Evolutionary conservation across 2,888 invertebrate genomes (phyloP).

Genomic region (Coenonympha arcania): DNA sequence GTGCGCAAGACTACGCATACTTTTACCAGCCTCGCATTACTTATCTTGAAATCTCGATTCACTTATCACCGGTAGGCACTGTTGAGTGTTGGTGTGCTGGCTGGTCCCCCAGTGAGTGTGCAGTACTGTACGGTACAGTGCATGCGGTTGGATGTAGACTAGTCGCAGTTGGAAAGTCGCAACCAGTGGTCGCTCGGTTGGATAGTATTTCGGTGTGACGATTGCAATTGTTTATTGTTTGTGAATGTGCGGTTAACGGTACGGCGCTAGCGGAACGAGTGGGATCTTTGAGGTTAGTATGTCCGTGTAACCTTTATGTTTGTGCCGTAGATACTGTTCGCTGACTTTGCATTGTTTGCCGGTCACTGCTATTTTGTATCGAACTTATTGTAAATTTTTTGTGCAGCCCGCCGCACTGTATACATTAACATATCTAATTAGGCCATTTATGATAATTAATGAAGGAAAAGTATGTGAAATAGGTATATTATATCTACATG

Average conservation of each 20-base stretch:
- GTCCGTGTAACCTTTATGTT: conserved; percentile 10
- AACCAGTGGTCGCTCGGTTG: conserved; percentile 51
- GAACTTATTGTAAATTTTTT: no score
- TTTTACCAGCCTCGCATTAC: conserved; percentile 55
- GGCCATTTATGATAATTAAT: no score
- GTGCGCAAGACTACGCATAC: conserved; percentile 37
- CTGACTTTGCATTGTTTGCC: conserved; percentile 12
- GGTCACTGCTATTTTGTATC: background rate
- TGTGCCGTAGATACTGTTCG: background rate
- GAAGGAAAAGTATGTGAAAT: no score
- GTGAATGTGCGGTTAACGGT: conserved; percentile 27
- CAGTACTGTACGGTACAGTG: conserved; percentile 26
- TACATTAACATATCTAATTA: no score
- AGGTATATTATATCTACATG: no score
- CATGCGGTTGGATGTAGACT: no score
- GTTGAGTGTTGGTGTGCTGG: background rate
- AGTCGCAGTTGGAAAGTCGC: conserved; percentile 43
- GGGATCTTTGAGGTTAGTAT: conserved; percentile 26
- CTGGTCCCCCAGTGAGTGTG: conserved; percentile 34
- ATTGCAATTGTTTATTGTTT: conserved; percentile 20
- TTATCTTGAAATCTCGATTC: conserved; percentile 69
- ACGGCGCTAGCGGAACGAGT: conserved; percentile 20
- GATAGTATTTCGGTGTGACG: conserved; percentile 23
- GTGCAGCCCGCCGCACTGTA: no score
- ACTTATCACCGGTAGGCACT: conserved; percentile 48